These are phyloP conservation scores for Crenuchus spilurus DNA, from an alignment of 2,797 vertebrate genomes.

Conservation along the genomic window DNA sequence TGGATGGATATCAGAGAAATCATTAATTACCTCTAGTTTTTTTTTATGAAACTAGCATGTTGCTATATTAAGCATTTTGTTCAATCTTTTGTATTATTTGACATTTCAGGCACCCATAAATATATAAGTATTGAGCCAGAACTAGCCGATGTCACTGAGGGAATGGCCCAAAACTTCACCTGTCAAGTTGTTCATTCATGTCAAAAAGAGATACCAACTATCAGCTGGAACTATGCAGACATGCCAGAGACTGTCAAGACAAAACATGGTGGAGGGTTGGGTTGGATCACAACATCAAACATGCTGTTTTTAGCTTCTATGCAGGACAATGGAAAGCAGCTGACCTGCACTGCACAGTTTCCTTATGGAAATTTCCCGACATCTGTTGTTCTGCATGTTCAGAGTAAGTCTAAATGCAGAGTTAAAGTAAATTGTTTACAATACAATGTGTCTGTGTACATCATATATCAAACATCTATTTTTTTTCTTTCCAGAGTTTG, in stretches of 20 bases:
- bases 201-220: constrained; percentile 48
- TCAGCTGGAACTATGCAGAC: constrained; percentile 67
- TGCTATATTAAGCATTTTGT: neutral
- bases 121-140: constrained; percentile 55
- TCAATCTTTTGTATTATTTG: neutral
- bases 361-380: constrained; percentile 36
- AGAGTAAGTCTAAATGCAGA: constrained; percentile 53
- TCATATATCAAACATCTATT: neutral
- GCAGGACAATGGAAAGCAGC: constrained; percentile 54
- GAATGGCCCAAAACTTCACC: constrained; percentile 56
- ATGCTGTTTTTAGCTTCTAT: constrained; percentile 62
- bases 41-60: no score
- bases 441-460: neutral
- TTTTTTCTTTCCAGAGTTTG: constrained; percentile 56
- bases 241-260: constrained; percentile 38
- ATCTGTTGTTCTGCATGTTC: constrained; percentile 55
- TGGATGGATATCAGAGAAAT: no score
- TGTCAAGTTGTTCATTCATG: constrained; percentile 66
- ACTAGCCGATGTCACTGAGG: constrained; percentile 56
- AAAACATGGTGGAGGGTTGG: neutral
- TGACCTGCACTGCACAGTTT: constrained; percentile 65
- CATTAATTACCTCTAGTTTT: no score
- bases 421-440: neutral
- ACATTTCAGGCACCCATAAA: constrained; percentile 57
- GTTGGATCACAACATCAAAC: constrained; percentile 48